phyloP scores from a whole-genome alignment of 1,140 invertebrate species.

The Hyphantria cunea region DNA sequence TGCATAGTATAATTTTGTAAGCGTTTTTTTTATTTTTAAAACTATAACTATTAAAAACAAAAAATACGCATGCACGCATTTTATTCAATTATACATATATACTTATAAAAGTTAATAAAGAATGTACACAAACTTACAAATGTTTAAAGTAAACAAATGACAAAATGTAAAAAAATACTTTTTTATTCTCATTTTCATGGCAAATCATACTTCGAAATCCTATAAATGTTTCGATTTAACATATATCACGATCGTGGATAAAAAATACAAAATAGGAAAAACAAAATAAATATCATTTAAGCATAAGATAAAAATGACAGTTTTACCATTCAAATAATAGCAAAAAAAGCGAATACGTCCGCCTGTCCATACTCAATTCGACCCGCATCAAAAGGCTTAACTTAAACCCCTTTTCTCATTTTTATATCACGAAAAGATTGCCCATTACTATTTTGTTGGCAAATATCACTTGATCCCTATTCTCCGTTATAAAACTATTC shows the following conservation, averaged over 20 bases:
- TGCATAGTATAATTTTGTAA: too few relatives aligned
- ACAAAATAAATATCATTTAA: constrained; percentile 67
- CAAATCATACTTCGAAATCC: too few relatives aligned
- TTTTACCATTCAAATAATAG: constrained; percentile 75
- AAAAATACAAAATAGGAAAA: constrained; percentile 29
- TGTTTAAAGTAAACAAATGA: too few relatives aligned
- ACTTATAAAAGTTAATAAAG: too few relatives aligned
- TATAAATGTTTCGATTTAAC: too few relatives aligned
- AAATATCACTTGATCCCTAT: constrained; percentile 72
- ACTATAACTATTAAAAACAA: too few relatives aligned
- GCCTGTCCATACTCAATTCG: constrained; percentile 73
- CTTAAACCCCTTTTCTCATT: constrained; percentile 73
- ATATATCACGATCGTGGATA: constrained; percentile 8
- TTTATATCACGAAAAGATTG: constrained; percentile 74
- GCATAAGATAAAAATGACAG: constrained; percentile 64
- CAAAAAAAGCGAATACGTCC: constrained; percentile 70
- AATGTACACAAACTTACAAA: too few relatives aligned
- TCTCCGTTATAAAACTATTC: constrained; percentile 35
- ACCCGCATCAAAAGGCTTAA: constrained; percentile 78
- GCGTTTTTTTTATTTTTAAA: too few relatives aligned
- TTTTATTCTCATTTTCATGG: too few relatives aligned
- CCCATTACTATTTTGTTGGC: constrained; percentile 69
- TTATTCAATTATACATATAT: too few relatives aligned
- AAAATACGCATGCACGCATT: too few relatives aligned
- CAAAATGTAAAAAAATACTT: too few relatives aligned